Percentiles rank a stretch among this genome's conserved stretches.
Conservation (phyloP, 1,140 invertebrate species). For the Lordiphosa stackelbergi region DNA sequence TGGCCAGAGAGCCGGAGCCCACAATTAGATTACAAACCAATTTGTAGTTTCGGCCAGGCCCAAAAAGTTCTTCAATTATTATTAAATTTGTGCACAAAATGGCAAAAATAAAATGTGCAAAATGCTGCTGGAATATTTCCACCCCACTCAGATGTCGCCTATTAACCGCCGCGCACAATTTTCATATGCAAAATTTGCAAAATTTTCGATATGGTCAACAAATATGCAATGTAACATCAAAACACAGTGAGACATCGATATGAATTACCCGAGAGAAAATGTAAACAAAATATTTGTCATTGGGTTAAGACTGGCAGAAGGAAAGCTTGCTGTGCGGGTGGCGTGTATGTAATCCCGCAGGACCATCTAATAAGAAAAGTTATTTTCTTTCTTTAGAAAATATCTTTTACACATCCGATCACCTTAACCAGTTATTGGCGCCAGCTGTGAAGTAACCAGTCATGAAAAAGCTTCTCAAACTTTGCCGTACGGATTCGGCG, state of each 20-base stretch:
- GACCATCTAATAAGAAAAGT: too few species aligned
- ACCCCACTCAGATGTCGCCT: conserved; percentile 55
- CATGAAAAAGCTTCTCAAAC: too few species aligned
- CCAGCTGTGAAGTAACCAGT: too few species aligned
- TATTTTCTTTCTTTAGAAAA: too few species aligned
- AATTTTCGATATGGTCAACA: conserved; percentile 61
- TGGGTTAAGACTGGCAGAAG: too few species aligned
- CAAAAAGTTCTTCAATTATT: conserved; percentile 43
- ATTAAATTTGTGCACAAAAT: conserved; percentile 54
- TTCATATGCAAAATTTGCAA: conserved; percentile 74
- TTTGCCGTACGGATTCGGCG: too few species aligned
- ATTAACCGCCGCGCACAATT: conserved; percentile 70
- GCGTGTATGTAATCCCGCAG: too few species aligned
- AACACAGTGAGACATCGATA: conserved; percentile 15
- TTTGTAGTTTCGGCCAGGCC: conserved; percentile 32
- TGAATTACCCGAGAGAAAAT: neutral
- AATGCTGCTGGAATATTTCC: conserved; percentile 15
- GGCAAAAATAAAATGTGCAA: conserved; percentile 13
- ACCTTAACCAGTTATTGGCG: too few species aligned
- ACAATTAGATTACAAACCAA: conserved; percentile 72
- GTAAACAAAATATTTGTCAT: too few species aligned
- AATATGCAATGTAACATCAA: conserved; percentile 48
- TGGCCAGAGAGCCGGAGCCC: conserved; percentile 1
- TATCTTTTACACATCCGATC: too few species aligned
- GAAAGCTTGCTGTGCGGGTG: too few species aligned